Percentiles rank a stretch among this genome's conserved stretches.
Evolutionary conservation across 2,797 vertebrate species (phyloP).

Genomic region (Coendou prehensilis): DNA sequence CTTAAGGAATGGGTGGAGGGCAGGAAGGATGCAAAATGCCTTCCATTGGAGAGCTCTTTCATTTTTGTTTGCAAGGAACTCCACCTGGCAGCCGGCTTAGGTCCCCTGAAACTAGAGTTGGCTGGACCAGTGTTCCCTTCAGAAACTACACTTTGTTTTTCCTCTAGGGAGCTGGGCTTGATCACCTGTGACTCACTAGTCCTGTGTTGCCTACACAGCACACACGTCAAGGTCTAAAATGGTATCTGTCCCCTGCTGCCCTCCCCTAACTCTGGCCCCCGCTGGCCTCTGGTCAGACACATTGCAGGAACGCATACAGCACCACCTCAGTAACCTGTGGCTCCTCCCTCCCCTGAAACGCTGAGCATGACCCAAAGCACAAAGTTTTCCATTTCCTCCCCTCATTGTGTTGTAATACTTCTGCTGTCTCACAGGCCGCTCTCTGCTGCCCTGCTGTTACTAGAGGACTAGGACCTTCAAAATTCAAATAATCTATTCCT

Average conservation of each 20-base stretch:
- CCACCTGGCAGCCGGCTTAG: background rate
- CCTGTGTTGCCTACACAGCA: slow-evolving; percentile 78
- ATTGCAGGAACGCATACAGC: slow-evolving; percentile 13
- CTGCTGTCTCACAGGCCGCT: background rate
- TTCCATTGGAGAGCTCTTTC: background rate
- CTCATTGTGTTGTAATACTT: background rate
- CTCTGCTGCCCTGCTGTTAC: background rate
- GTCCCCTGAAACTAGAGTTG: slow-evolving; percentile 56
- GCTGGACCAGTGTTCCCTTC: background rate
- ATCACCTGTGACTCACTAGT: slow-evolving; percentile 80
- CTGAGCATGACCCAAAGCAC: slow-evolving; percentile 71
- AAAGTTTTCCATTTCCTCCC: slow-evolving; percentile 71
- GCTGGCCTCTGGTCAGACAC: slow-evolving; percentile 49
- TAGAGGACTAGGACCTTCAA: background rate
- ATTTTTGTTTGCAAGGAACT: slow-evolving; percentile 2
- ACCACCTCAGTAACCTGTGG: background rate
- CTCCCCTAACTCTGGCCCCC: background rate
- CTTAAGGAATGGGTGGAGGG: background rate
- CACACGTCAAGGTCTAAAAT: slow-evolving; percentile 75
- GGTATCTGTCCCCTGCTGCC: slow-evolving; percentile 33
- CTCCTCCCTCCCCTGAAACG: slow-evolving; percentile 59
- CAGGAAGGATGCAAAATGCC: background rate
- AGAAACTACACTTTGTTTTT: slow-evolving; percentile 75
- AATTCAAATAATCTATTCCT: background rate
- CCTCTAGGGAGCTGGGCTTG: slow-evolving; percentile 64